Percentiles rank a stretch among this genome's conserved stretches.
Conservation (phyloP, 2,888 invertebrate species). For the Plagodis dolabraria region DNA sequence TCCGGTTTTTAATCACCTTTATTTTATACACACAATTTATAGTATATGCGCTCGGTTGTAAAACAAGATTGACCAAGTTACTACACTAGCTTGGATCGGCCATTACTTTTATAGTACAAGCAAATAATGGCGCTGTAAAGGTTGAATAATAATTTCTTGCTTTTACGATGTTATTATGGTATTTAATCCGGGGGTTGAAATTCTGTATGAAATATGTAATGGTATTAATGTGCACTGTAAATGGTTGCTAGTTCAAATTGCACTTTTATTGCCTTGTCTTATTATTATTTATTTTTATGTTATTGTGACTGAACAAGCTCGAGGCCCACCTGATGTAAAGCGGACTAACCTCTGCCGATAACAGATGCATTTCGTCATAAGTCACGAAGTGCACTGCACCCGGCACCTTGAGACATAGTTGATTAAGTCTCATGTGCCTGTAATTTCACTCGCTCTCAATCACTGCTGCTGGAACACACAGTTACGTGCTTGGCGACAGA, state of each 20-base stretch:
- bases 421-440: too few species aligned
- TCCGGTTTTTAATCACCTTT: constrained; percentile 15
- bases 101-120: constrained; percentile 47
- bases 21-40: constrained; percentile 45
- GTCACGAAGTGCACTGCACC: too few species aligned
- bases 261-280: too few species aligned
- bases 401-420: too few species aligned
- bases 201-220: constrained; percentile 10
- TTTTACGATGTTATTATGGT: constrained; percentile 29
- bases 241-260: neutral
- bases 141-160: constrained; percentile 35
- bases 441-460: too few species aligned
- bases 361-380: too few species aligned
- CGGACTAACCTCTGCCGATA: too few species aligned
- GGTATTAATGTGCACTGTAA: constrained; percentile 9
- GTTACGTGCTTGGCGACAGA: too few species aligned
- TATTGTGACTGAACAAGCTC: too few species aligned
- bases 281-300: too few species aligned
- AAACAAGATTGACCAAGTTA: constrained; percentile 49
- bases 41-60: constrained; percentile 41
- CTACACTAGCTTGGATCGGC: constrained; percentile 33
- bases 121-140: constrained; percentile 45
- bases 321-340: too few species aligned
- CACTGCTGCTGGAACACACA: too few species aligned
- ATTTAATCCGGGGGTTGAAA: constrained; percentile 17